Base-by-base conservation (phyloP, 2,113 vertebrate species). In the Sphyrna mokarran region DNA sequence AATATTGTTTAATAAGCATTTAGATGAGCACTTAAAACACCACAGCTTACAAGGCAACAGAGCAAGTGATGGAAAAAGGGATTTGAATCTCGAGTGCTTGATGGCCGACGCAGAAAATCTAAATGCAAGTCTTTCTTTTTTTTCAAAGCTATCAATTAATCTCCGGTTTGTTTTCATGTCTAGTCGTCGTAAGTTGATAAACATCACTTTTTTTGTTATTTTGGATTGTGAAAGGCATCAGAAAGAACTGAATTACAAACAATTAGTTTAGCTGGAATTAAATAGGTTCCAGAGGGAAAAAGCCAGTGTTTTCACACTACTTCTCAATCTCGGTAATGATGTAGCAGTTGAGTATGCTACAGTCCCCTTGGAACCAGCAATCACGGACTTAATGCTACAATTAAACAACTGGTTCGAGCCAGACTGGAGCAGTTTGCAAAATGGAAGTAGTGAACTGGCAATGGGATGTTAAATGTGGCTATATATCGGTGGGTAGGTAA, bases 321-420 rank as follows among this genome's bases (percentile, higher is more conserved):
- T 68, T 22, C 89, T 93, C 63, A 37, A 18, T 37, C n/a, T 1
- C 33, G 37, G 61, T 37, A 68, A 93, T n/a, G 89, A 93, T 93
- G 61, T 37, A 37, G 63, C 63, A 63, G 61, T 93, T 93, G 89
- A n/a, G 61, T 93, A 37, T 66, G 61, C 66, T 61, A 83, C 89
- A 93, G 18, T 93, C n/a, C 89, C 89, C 58, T 66, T 66, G 89
- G n/a, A 18, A 37, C 33, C 33, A 43, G 89, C 37, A 66, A 93
- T 93, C n/a, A 40, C 89, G 18, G 89, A 93, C 68, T 91, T 22
- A 93, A 93, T 93, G n/a, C n/a, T 93, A 66, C 89, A 93, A 22
- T 93, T 93, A 93, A n/a, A 63, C n/a, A 66, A 93, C 18, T 66
- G 33, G 63, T 68, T 66, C 66, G 61, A 37, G 89, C 61, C 61